Evolutionary conservation across 2,797 vertebrate species (phyloP).

Genomic region (Sebastes nivosus): DNA sequence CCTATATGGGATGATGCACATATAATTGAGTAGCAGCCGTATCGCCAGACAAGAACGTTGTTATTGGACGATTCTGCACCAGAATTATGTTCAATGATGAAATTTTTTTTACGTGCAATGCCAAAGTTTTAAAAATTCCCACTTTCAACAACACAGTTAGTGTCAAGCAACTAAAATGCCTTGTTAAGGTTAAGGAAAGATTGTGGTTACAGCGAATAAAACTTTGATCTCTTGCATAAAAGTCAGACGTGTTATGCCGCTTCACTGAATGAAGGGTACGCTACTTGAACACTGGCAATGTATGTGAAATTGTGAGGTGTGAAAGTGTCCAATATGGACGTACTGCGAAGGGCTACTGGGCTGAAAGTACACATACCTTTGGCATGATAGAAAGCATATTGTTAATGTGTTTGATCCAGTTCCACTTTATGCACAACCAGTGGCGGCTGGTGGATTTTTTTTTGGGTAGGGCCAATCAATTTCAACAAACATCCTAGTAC

Average conservation of each 20-base stretch:
- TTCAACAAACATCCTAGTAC: too few relatives aligned
- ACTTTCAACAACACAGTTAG: neutral
- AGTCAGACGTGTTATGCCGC: neutral
- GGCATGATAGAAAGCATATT: neutral
- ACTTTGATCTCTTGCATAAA: neutral
- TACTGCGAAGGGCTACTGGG: neutral
- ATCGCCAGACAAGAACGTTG: neutral
- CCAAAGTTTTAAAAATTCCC: neutral
- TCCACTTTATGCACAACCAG: too few relatives aligned
- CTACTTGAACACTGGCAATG: too few relatives aligned
- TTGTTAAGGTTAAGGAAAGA: neutral
- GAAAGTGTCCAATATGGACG: neutral
- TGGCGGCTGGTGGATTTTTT: too few relatives aligned
- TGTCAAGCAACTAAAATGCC: neutral
- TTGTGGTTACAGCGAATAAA: too few relatives aligned
- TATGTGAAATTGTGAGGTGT: neutral
- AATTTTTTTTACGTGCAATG: neutral
- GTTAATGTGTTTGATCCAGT: neutral
- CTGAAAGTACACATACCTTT: neutral
- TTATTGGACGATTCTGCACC: neutral
- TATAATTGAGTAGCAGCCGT: neutral
- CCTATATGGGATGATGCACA: neutral
- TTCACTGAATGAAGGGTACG: neutral
- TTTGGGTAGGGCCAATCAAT: too few relatives aligned
- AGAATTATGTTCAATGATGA: neutral